Percentiles rank a stretch among this genome's conserved stretches.
Evolutionary conservation across 1,140 invertebrate genomes (phyloP).

Genomic region (Eueides isabella): DNA sequence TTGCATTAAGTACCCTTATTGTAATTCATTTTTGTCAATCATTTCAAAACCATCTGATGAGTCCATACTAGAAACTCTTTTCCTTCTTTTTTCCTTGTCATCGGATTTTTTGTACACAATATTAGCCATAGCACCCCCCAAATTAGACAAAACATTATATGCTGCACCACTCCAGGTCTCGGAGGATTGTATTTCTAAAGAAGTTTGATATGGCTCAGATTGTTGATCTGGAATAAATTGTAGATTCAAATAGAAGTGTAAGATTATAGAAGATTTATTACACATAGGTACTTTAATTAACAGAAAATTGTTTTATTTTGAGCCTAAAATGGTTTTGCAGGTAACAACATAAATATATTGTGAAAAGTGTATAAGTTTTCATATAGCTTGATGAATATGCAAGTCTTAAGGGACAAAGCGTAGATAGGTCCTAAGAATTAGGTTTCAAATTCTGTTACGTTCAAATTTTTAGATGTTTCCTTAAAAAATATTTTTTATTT

Average conservation of each 20-base stretch:
- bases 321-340: too few species aligned
- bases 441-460: too few species aligned
- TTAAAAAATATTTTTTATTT: too few species aligned
- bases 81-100: conserved; percentile 51
- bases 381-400: too few species aligned
- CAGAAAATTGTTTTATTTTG: too few species aligned
- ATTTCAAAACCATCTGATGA: conserved; percentile 79
- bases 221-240: conserved; percentile 35
- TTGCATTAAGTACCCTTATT: conserved; percentile 20
- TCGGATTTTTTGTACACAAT: conserved; percentile 60
- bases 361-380: too few species aligned
- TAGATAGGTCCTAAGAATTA: too few species aligned
- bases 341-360: too few species aligned
- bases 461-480: too few species aligned
- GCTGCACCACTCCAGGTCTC: conserved; percentile 65
- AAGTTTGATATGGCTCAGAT: conserved; percentile 57
- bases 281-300: too few species aligned
- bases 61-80: conserved; percentile 64
- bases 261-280: too few species aligned
- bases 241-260: background rate
- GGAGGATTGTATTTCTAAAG: conserved; percentile 60
- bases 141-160: conserved; percentile 65
- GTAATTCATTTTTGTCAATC: conserved; percentile 70
- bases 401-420: too few species aligned
- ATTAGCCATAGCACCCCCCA: conserved; percentile 65